Percentiles rank a stretch among this genome's conserved stretches.
Conservation (phyloP, 2,113 vertebrate genomes). For the Coreoperca whiteheadi region DNA sequence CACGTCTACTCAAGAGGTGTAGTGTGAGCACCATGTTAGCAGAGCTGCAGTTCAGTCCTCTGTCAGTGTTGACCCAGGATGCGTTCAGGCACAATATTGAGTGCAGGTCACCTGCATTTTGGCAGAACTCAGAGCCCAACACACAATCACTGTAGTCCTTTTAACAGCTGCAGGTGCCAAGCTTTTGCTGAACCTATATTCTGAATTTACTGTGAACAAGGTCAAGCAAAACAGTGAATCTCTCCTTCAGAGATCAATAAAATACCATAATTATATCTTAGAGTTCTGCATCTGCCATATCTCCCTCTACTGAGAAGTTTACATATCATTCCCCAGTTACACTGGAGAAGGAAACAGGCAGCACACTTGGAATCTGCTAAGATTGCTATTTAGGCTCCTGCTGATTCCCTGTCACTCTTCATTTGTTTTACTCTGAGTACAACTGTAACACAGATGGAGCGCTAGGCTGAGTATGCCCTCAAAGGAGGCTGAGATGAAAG, state of each 20-base stretch:
- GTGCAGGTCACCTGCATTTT: too few relatives aligned
- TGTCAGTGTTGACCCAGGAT: not conserved
- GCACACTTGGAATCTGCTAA: conserved; percentile 43
- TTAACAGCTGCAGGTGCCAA: not conserved
- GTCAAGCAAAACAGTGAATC: conserved; percentile 18
- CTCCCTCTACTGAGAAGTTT: conserved; percentile 13
- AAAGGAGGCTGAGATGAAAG: conserved; percentile 56
- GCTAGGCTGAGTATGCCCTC: conserved; percentile 30
- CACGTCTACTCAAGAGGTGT: not conserved
- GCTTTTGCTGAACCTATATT: conserved; percentile 4
- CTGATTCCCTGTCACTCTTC: conserved; percentile 64
- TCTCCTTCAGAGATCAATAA: conserved; percentile 26
- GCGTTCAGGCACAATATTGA: not conserved
- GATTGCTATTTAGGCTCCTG: conserved; percentile 56
- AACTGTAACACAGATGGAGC: conserved; percentile 49
- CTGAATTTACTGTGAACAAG: conserved; percentile 6
- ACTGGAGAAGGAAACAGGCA: conserved; percentile 39
- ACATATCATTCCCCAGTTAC: conserved; percentile 29
- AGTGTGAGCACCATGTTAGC: not conserved
- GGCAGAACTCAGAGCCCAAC: too few relatives aligned
- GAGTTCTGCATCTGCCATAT: conserved; percentile 13
- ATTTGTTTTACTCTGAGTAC: conserved; percentile 56
- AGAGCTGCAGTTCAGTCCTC: not conserved
- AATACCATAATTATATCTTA: conserved; percentile 14
- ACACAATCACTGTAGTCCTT: too few relatives aligned